Evolutionary conservation across 1,140 invertebrate genomes (phyloP).

Genomic region (Bombus huntii): DNA sequence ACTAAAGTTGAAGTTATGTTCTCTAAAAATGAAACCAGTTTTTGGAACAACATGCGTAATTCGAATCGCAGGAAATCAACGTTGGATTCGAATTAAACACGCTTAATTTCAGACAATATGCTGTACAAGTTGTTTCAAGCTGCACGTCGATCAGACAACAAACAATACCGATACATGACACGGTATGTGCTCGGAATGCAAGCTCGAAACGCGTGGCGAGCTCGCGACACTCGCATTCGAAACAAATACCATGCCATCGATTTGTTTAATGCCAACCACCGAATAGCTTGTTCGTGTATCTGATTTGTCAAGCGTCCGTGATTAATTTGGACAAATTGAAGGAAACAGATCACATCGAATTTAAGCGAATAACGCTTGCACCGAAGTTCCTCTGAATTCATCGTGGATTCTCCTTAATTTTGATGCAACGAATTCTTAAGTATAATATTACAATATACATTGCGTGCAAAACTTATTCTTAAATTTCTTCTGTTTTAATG

Average conservation of each 20-base stretch:
- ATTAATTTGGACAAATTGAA: not conserved
- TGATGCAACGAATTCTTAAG: no score
- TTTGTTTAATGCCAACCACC: slow-evolving; percentile 5
- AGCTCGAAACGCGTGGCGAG: not conserved
- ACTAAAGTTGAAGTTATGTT: no score
- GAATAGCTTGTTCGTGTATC: not conserved
- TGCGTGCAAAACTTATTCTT: no score
- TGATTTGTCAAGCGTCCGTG: not conserved
- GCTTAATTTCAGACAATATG: not conserved
- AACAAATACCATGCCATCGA: slow-evolving; percentile 7
- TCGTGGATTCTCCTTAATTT: no score
- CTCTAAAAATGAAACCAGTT: no score
- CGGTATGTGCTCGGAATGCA: not conserved
- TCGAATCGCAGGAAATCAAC: not conserved
- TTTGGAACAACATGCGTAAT: no score
- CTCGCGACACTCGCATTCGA: not conserved
- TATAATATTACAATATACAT: no score
- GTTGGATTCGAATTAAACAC: not conserved
- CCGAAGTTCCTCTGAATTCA: no score
- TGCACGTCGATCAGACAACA: no score
- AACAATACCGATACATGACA: not conserved
- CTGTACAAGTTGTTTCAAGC: not conserved
- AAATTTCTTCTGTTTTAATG: not conserved
- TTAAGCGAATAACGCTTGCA: no score
- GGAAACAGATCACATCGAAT: no score